Conservation (phyloP, 2,797 vertebrate species). For the Notamacropus eugenii region DNA sequence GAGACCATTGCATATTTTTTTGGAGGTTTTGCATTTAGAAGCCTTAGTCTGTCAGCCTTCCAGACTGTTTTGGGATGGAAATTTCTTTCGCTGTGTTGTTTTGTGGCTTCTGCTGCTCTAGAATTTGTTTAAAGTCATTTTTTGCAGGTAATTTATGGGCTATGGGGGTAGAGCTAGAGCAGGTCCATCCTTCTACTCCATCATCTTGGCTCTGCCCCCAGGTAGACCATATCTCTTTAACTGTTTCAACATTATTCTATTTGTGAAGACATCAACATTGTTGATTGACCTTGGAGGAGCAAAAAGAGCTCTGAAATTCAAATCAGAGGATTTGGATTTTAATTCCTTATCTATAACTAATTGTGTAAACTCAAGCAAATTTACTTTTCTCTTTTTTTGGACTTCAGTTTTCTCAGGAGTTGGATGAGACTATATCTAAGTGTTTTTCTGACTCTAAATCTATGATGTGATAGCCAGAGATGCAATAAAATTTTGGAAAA, state of each 20-base stretch:
- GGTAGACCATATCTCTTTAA: background rate
- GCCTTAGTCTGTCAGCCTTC: no score
- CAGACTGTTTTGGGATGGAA: no score
- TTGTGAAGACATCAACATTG: constrained; percentile 19
- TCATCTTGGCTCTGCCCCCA: no score
- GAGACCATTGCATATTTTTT: no score
- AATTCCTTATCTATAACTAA: background rate
- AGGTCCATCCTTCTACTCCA: no score
- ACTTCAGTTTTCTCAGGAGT: background rate
- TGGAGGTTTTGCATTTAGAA: no score
- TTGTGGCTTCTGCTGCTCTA: no score
- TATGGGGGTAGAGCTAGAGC: no score
- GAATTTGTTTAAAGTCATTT: no score
- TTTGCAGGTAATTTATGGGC: no score
- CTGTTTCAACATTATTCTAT: background rate
- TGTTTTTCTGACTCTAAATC: background rate
- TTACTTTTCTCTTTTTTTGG: background rate
- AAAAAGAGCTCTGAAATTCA: background rate
- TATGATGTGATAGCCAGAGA: background rate
- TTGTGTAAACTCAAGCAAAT: background rate
- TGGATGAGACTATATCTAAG: background rate
- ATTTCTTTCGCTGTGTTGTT: no score
- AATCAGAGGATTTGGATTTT: background rate
- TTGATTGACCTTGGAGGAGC: background rate
- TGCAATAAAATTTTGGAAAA: background rate